phyloP scores from a whole-genome alignment of 2,113 vertebrate genomes.

The Podarcis raffonei region DNA sequence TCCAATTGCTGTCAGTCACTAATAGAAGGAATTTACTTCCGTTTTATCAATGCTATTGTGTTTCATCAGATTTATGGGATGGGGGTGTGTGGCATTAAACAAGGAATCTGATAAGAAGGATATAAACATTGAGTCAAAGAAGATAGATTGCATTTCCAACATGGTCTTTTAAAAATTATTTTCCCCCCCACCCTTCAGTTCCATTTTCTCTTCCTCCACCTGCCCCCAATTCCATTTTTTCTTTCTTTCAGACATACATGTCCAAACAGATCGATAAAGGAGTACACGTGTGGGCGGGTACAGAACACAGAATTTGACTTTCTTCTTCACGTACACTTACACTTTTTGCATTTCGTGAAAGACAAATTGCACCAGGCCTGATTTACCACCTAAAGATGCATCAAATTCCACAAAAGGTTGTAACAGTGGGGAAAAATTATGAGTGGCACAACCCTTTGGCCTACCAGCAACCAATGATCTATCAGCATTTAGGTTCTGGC shows the following conservation, averaged over 20 bases:
- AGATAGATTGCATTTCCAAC: constrained; percentile 74
- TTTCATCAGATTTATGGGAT: constrained; percentile 73
- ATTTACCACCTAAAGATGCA: constrained; percentile 71
- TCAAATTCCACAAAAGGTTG: constrained; percentile 61
- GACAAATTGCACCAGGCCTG: constrained; percentile 71
- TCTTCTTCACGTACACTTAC: constrained; percentile 69
- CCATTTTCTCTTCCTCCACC: constrained; percentile 9
- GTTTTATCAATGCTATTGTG: constrained; percentile 91
- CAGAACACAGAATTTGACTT: constrained; percentile 58
- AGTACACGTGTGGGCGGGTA: constrained; percentile 6
- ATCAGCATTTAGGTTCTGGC: constrained; percentile 60
- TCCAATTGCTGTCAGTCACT: constrained; percentile 93
- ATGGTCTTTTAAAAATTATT: constrained; percentile 80
- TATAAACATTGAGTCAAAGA: constrained; percentile 80
- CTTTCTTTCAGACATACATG: constrained; percentile 36
- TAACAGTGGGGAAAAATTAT: constrained; percentile 59
- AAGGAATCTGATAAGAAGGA: constrained; percentile 90
- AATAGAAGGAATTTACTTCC: constrained; percentile 92
- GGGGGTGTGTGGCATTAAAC: constrained; percentile 74
- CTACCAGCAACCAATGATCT: constrained; percentile 64
- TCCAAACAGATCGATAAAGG: neutral
- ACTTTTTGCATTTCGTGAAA: constrained; percentile 71
- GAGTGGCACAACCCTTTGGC: constrained; percentile 57
- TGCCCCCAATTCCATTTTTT: neutral
- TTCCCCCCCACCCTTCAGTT: neutral